Conservation (phyloP, 2,797 vertebrate genomes). For the Potorous gilbertii region DNA sequence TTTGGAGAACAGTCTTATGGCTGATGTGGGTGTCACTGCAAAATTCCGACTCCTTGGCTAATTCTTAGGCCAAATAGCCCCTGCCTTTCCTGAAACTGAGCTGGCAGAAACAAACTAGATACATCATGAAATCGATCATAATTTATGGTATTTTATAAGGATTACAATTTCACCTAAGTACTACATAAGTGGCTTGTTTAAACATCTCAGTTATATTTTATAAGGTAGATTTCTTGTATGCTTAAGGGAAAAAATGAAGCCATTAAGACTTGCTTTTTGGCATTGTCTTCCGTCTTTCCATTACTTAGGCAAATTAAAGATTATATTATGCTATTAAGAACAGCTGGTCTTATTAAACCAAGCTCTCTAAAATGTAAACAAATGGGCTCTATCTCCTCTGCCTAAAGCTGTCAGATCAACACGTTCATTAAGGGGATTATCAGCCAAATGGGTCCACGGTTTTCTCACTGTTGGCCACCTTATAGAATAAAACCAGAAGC, state of each 20-base stretch:
- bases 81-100: constrained; percentile 50
- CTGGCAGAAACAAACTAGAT: constrained; percentile 60
- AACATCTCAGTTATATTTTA: constrained; percentile 68
- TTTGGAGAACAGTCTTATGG: constrained; percentile 50
- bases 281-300: constrained; percentile 70
- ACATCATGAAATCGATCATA: constrained; percentile 61
- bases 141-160: constrained; percentile 63
- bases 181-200: constrained; percentile 68
- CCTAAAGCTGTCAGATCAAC: constrained; percentile 65
- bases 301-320: constrained; percentile 78
- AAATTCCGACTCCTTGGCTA: constrained; percentile 14
- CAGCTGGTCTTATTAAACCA: constrained; percentile 69
- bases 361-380: constrained; percentile 68
- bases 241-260: constrained; percentile 53
- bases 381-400: constrained; percentile 70
- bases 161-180: constrained; percentile 63
- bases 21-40: constrained; percentile 35
- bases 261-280: constrained; percentile 74
- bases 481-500: neutral
- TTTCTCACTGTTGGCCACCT: constrained; percentile 50
- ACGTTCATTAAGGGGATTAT: constrained; percentile 55
- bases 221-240: constrained; percentile 63
- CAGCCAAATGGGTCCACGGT: constrained; percentile 11
- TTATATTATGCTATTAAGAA: constrained; percentile 73
- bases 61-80: neutral